Conservation (phyloP, 1,140 invertebrate species). For the Diachasmimorpha longicaudata region DNA sequence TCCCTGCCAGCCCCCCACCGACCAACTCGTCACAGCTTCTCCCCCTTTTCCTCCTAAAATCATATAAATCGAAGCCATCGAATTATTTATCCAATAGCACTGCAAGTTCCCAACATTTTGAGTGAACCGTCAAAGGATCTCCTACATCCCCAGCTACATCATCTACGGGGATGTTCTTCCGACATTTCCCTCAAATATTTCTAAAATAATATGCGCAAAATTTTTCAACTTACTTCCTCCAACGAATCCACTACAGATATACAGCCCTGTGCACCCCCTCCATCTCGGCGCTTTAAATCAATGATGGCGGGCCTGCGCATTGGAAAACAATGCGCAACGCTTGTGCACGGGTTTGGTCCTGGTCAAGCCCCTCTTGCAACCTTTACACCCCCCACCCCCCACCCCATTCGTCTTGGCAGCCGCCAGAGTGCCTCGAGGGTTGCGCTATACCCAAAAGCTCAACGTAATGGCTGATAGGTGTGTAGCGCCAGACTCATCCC, state of each 20-base stretch:
- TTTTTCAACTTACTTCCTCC: not conserved
- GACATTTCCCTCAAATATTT: not conserved
- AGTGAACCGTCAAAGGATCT: not conserved
- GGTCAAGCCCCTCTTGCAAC: not conserved
- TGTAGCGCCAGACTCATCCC: not conserved
- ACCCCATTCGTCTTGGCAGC: not conserved
- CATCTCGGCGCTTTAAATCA: slow-evolving; percentile 49
- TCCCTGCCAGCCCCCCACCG: not conserved
- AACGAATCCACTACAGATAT: not conserved
- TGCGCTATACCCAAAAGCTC: slow-evolving; percentile 10
- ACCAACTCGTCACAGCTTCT: slow-evolving; percentile 35
- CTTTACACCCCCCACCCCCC: not conserved
- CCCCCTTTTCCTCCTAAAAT: not conserved
- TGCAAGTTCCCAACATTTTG: not conserved
- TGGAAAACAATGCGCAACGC: not conserved
- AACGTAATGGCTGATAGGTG: slow-evolving; percentile 10
- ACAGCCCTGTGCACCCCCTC: not conserved
- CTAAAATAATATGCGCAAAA: slow-evolving; percentile 1
- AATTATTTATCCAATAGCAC: not conserved
- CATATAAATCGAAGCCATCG: slow-evolving; percentile 12
- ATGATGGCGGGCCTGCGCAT: slow-evolving; percentile 59
- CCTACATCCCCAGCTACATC: not conserved
- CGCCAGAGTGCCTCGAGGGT: not conserved
- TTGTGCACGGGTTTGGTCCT: not conserved
- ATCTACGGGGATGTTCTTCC: not conserved